Evolutionary conservation across 2,888 invertebrate species (phyloP).

Genomic region (Mythimna impura): DNA sequence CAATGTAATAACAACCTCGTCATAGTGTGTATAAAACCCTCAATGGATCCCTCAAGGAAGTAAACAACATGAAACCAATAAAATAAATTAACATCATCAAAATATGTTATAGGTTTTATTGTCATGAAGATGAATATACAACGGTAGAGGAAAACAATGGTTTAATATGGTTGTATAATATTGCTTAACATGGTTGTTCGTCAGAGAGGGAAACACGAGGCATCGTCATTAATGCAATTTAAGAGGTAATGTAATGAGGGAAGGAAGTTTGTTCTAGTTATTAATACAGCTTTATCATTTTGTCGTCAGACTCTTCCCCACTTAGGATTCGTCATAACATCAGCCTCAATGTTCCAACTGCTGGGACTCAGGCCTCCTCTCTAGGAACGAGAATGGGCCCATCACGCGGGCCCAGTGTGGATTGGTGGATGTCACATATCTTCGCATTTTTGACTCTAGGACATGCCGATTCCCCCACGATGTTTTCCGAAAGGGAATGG

Average conservation of each 20-base stretch:
- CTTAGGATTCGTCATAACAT: not conserved
- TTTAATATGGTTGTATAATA: conserved; percentile 31
- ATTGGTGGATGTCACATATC: too few relatives aligned
- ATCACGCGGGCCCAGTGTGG: too few relatives aligned
- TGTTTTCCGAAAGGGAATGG: too few relatives aligned
- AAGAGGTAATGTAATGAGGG: conserved; percentile 7
- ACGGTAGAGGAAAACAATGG: conserved; percentile 36
- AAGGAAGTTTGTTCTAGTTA: conserved; percentile 12
- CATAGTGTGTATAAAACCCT: conserved; percentile 35
- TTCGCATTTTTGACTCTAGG: too few relatives aligned
- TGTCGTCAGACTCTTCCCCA: not conserved
- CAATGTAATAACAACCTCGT: conserved; percentile 12
- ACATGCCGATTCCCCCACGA: too few relatives aligned
- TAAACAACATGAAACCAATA: conserved; percentile 22
- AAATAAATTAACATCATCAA: not conserved
- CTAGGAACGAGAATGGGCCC: too few relatives aligned
- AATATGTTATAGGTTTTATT: conserved; percentile 27
- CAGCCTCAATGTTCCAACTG: too few relatives aligned
- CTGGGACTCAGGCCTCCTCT: too few relatives aligned
- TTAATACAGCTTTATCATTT: not conserved
- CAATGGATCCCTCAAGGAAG: conserved; percentile 33
- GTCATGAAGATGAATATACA: conserved; percentile 21
- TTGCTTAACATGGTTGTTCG: not conserved
- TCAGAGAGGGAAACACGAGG: conserved; percentile 41
- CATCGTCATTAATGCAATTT: conserved; percentile 16